Evolutionary conservation across 2,113 vertebrate species (phyloP).

Genomic region (Hippocampus guttulatus): DNA sequence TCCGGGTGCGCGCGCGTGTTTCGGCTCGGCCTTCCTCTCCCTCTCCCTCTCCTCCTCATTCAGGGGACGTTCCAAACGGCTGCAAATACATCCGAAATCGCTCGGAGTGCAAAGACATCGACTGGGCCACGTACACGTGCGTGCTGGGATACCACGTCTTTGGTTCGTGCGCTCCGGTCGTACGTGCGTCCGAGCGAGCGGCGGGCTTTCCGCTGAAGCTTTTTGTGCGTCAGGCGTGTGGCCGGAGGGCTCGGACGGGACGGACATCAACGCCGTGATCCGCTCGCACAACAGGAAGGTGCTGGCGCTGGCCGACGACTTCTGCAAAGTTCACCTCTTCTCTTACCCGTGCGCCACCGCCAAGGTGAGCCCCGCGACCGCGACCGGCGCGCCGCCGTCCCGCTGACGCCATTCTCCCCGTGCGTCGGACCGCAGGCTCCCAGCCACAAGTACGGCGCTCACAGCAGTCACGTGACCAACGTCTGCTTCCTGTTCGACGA

Average conservation of each 20-base stretch:
- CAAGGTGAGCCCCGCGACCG: conserved; percentile 73
- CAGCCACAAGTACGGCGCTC: conserved; percentile 94
- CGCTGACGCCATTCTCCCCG: not conserved
- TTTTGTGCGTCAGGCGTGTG: conserved; percentile 80
- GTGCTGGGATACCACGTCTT: conserved; percentile 97
- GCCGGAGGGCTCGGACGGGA: conserved; percentile 96
- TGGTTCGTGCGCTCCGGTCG: conserved; percentile 72
- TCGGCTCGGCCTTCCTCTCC: no score
- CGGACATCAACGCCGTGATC: conserved; percentile 94
- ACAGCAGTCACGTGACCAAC: conserved; percentile 98
- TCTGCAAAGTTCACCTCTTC: conserved; percentile 97
- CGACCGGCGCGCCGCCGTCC: not conserved
- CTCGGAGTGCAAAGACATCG: conserved; percentile 94
- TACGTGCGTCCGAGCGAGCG: not conserved
- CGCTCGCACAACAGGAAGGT: conserved; percentile 90
- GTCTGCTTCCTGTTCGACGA: conserved; percentile 91
- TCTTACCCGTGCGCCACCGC: conserved; percentile 91
- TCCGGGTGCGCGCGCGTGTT: no score
- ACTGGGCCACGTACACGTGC: conserved; percentile 95
- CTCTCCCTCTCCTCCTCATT: not conserved
- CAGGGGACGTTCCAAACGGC: conserved; percentile 92
- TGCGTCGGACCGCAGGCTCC: conserved; percentile 78
- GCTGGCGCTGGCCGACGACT: conserved; percentile 94
- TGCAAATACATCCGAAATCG: conserved; percentile 95
- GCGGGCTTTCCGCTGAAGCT: not conserved